These are phyloP conservation scores for Oscheius myriophilus DNA, from an alignment of 2,888 invertebrate genomes.

Conservation along the genomic window DNA sequence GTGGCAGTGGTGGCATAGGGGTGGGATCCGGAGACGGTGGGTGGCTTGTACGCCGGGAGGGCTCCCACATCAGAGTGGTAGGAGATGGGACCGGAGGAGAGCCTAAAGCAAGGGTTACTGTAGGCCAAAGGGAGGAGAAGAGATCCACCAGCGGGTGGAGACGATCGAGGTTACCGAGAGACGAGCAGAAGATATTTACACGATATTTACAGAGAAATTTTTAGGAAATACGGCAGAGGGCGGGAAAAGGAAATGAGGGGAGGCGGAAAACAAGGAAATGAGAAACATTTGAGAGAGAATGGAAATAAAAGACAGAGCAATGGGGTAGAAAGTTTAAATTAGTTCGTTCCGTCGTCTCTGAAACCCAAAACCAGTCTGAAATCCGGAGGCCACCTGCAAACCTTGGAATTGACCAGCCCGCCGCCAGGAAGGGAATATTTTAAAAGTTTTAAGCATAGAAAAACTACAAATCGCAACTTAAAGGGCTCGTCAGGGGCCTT, in stretches of 20 bases:
- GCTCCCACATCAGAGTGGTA: conserved; percentile 34
- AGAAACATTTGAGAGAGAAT: conserved; percentile 13
- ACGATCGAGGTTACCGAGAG: conserved; percentile 8
- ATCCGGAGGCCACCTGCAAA: background rate
- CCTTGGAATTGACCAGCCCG: background rate
- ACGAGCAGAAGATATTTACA: conserved; percentile 6
- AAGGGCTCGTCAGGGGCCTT: no score
- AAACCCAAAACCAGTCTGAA: background rate
- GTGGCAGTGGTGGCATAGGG: conserved; percentile 18
- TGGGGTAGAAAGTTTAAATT: background rate
- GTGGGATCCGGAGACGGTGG: conserved; percentile 11
- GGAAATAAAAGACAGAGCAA: conserved; percentile 7
- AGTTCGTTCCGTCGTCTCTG: background rate
- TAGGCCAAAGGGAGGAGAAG: background rate
- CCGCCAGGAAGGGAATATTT: background rate
- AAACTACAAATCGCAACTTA: no score
- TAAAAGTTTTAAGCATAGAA: background rate
- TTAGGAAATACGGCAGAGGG: background rate
- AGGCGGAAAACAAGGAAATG: background rate
- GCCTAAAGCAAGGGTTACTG: conserved; percentile 33
- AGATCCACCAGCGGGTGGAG: conserved; percentile 23
- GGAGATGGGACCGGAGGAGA: conserved; percentile 49
- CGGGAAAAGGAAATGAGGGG: conserved; percentile 1
- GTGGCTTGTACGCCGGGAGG: conserved; percentile 11
- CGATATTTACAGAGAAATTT: background rate